These are phyloP conservation scores for Sebastes cheni DNA, from an alignment of 2,797 vertebrate genomes.

Conservation along the genomic window DNA sequence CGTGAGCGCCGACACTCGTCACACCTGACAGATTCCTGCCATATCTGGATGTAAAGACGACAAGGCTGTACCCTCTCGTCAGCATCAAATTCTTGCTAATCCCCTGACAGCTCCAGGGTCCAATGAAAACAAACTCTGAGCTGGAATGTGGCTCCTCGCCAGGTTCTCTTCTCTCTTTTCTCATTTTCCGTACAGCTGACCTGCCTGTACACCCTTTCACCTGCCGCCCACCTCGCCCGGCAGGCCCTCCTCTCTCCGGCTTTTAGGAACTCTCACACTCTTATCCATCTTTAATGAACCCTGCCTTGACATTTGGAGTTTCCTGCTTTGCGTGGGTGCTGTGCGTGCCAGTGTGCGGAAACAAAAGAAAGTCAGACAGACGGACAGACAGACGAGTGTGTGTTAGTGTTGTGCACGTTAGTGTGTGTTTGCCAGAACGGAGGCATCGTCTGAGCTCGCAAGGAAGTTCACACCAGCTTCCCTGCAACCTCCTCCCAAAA, in stretches of 20 bases:
- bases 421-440: conserved; percentile 6
- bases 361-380: neutral
- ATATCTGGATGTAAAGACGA: conserved; percentile 10
- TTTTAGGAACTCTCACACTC: conserved; percentile 44
- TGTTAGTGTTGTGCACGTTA: neutral
- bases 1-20: conserved; percentile 7
- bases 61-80: conserved; percentile 22
- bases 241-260: conserved; percentile 1
- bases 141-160: neutral
- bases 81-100: conserved; percentile 21
- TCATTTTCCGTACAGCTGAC: conserved; percentile 5
- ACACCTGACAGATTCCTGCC: conserved; percentile 23
- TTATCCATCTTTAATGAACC: conserved; percentile 51
- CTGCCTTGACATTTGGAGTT: conserved; percentile 19
- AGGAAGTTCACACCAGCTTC: conserved; percentile 22
- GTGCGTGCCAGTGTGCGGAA: conserved; percentile 9
- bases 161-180: neutral
- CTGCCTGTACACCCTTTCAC: conserved; percentile 14
- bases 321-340: conserved; percentile 5
- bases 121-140: neutral
- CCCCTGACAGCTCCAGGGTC: conserved; percentile 21
- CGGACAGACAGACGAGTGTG: neutral
- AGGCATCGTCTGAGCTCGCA: neutral
- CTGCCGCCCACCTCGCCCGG: conserved; percentile 8
- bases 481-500: conserved; percentile 29